Evolutionary conservation across 2,113 vertebrate species (phyloP).

Genomic region (Tyto alba): DNA sequence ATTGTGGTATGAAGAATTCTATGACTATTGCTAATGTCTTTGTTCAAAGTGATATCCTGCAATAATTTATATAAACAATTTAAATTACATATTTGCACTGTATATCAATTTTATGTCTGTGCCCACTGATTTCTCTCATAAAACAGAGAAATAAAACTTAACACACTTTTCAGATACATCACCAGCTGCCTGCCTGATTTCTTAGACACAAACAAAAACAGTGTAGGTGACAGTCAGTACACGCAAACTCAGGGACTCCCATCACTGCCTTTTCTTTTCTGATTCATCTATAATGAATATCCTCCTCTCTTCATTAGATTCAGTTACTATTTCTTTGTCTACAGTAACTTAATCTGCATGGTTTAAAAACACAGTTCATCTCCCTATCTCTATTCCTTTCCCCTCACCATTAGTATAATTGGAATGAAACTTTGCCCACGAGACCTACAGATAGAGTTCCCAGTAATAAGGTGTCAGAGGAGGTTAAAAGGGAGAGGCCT

Average conservation of each 20-base stretch:
- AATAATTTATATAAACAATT: not conserved
- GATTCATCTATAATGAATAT: conserved; percentile 37
- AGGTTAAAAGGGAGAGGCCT: not conserved
- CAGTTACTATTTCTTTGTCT: conserved; percentile 6
- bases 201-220: not conserved
- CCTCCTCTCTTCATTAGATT: not conserved
- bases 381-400: not conserved
- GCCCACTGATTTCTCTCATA: not conserved
- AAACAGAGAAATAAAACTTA: not conserved
- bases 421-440: not conserved
- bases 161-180: not conserved
- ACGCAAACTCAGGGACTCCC: not conserved
- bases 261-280: not conserved
- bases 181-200: not conserved
- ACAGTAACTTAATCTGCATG: not conserved
- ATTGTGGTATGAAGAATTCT: not conserved
- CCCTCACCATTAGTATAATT: conserved; percentile 5
- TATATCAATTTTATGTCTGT: not conserved
- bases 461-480: not conserved
- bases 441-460: not conserved
- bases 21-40: not conserved
- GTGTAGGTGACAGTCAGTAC: not conserved
- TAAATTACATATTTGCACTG: not conserved
- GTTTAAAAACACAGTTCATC: not conserved
- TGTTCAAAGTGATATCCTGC: not conserved